phyloP scores from a whole-genome alignment of 1,140 invertebrate species.

The Calliopsis andreniformis region DNA sequence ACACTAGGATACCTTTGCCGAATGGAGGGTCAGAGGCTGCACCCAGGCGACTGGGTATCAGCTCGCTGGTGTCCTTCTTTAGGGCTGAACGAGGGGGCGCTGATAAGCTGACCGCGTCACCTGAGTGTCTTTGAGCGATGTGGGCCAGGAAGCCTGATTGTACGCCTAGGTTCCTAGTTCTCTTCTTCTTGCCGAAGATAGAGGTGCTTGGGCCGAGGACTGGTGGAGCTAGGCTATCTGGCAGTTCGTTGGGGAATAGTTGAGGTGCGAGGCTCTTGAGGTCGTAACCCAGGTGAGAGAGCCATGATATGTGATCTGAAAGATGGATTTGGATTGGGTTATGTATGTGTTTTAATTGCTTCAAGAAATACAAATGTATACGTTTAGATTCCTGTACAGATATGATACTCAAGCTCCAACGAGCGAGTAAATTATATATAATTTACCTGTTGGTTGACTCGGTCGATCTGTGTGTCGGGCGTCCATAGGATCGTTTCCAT shows the following conservation, averaged over 20 bases:
- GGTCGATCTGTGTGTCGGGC: slow-evolving; percentile 84
- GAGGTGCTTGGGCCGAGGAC: slow-evolving; percentile 83
- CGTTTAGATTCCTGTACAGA: no score
- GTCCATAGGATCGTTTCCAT: slow-evolving; percentile 97
- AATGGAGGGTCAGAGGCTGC: slow-evolving; percentile 92
- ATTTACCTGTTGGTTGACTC: slow-evolving; percentile 88
- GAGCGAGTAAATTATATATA: no score
- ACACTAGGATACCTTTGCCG: slow-evolving; percentile 94
- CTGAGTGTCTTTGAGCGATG: slow-evolving; percentile 88
- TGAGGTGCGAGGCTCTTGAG: slow-evolving; percentile 94
- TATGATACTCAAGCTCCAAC: no score
- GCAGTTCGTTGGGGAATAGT: slow-evolving; percentile 86
- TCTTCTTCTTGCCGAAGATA: slow-evolving; percentile 83
- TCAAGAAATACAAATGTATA: no score
- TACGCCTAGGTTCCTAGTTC: slow-evolving; percentile 82
- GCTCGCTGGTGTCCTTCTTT: slow-evolving; percentile 87
- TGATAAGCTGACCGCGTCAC: slow-evolving; percentile 86
- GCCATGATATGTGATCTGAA: slow-evolving; percentile 91
- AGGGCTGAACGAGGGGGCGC: slow-evolving; percentile 88
- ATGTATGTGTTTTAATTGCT: no score
- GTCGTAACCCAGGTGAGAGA: slow-evolving; percentile 91
- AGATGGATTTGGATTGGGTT: background rate
- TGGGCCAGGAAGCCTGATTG: slow-evolving; percentile 91
- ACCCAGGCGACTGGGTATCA: slow-evolving; percentile 87
- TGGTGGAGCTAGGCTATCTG: slow-evolving; percentile 84